These are phyloP conservation scores for Macaria liturata DNA, from an alignment of 2,888 invertebrate genomes.

Conservation along the genomic window DNA sequence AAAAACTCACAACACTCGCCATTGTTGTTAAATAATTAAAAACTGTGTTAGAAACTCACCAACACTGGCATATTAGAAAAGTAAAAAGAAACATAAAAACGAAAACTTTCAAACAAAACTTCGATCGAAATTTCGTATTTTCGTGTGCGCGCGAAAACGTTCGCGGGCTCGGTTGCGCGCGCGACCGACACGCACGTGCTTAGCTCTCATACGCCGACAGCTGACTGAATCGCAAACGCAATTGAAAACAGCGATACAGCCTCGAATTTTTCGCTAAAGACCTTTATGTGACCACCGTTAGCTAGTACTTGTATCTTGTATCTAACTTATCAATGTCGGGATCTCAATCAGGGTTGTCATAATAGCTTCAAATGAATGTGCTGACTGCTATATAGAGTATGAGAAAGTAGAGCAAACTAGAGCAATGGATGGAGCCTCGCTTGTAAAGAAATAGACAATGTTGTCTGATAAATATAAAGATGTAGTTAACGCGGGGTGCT, in stretches of 20 bases:
- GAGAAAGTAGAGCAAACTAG: slow-evolving; percentile 7
- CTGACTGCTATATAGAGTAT: background rate
- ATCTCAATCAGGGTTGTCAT: slow-evolving; percentile 30
- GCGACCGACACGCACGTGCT: slow-evolving; percentile 78
- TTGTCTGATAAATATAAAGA: no score
- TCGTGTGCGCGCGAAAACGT: slow-evolving; percentile 58
- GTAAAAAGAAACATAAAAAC: slow-evolving; percentile 14
- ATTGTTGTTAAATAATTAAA: slow-evolving; percentile 14
- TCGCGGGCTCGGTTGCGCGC: slow-evolving; percentile 61
- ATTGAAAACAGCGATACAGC: slow-evolving; percentile 74
- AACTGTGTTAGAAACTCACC: background rate
- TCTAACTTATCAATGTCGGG: slow-evolving; percentile 20
- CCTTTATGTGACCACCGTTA: slow-evolving; percentile 50
- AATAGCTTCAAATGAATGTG: slow-evolving; percentile 2
- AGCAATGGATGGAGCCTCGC: no score
- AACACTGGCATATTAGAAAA: slow-evolving; percentile 3
- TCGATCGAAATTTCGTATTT: slow-evolving; percentile 20
- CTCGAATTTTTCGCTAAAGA: slow-evolving; percentile 68
- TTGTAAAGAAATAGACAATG: no score
- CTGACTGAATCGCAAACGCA: slow-evolving; percentile 81
- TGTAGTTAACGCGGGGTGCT: no score
- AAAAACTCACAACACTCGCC: slow-evolving; percentile 32
- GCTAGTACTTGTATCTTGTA: slow-evolving; percentile 26
- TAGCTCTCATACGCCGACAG: slow-evolving; percentile 73
- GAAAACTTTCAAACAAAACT: slow-evolving; percentile 9